Percentiles rank a stretch among this genome's conserved stretches.
Evolutionary conservation across 2,797 vertebrate genomes (phyloP).

Genomic region (Coilia nasus): DNA sequence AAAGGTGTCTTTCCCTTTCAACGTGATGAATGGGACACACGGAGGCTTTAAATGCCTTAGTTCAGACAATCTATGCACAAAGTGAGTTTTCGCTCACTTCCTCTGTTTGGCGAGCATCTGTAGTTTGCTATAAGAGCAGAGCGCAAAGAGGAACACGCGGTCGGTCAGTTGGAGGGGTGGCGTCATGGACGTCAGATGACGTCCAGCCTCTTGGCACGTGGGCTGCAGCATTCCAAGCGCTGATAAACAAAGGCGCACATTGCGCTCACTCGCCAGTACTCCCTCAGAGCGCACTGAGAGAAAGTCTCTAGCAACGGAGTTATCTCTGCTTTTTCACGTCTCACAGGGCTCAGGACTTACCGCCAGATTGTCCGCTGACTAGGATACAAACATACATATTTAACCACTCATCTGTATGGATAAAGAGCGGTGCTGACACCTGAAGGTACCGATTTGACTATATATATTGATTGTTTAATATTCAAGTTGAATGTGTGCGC

Average conservation of each 20-base stretch:
- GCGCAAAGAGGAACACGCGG: constrained; percentile 36
- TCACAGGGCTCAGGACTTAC: constrained; percentile 21
- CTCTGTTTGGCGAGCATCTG: background rate
- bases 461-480: background rate
- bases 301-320: constrained; percentile 12
- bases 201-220: constrained; percentile 76
- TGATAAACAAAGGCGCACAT: constrained; percentile 96
- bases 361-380: constrained; percentile 29
- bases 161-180: constrained; percentile 63
- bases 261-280: constrained; percentile 74
- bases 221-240: constrained; percentile 72
- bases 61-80: background rate
- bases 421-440: constrained; percentile 56
- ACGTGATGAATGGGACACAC: background rate
- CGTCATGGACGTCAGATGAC: constrained; percentile 72
- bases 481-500: background rate
- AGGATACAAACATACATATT: constrained; percentile 16
- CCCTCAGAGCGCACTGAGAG: constrained; percentile 17
- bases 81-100: background rate
- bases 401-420: constrained; percentile 63
- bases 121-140: background rate
- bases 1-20: constrained; percentile 30
- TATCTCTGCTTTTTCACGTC: background rate
- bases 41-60: background rate
- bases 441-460: constrained; percentile 1